phyloP scores from a whole-genome alignment of 2,113 vertebrate genomes.

The Drymodes brunneopygia region DNA sequence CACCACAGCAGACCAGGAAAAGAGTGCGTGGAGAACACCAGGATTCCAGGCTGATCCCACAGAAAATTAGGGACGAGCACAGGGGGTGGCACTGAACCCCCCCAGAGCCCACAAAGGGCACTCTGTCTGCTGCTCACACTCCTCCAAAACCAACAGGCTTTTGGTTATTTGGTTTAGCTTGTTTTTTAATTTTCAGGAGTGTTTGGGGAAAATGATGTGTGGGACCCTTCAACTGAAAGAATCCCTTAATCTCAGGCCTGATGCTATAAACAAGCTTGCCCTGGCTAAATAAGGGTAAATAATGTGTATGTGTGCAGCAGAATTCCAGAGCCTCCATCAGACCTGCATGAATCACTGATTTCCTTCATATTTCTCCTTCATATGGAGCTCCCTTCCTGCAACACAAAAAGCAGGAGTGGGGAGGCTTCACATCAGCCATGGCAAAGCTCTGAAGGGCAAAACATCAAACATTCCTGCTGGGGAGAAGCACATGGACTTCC shows the following conservation, averaged over 20 bases:
- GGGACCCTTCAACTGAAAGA: background rate
- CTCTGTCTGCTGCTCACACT: background rate
- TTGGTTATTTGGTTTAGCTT: background rate
- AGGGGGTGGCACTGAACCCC: background rate
- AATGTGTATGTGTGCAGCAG: background rate
- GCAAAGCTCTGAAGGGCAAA: background rate
- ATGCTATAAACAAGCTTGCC: background rate
- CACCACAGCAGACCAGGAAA: background rate
- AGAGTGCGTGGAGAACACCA: accelerated
- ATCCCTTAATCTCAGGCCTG: background rate
- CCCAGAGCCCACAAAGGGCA: background rate
- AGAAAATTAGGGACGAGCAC: background rate
- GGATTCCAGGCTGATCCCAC: background rate
- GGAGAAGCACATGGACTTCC: background rate
- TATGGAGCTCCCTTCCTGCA: background rate
- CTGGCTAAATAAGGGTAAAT: background rate
- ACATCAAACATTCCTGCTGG: background rate
- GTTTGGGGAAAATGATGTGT: background rate
- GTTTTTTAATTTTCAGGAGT: background rate
- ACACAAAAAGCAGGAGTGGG: background rate
- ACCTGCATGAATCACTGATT: background rate
- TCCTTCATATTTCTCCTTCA: background rate
- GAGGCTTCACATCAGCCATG: background rate
- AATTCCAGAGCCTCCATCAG: background rate
- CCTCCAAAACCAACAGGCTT: background rate